Conservation (phyloP, 1,140 invertebrate genomes). For the Periplaneta americana region DNA sequence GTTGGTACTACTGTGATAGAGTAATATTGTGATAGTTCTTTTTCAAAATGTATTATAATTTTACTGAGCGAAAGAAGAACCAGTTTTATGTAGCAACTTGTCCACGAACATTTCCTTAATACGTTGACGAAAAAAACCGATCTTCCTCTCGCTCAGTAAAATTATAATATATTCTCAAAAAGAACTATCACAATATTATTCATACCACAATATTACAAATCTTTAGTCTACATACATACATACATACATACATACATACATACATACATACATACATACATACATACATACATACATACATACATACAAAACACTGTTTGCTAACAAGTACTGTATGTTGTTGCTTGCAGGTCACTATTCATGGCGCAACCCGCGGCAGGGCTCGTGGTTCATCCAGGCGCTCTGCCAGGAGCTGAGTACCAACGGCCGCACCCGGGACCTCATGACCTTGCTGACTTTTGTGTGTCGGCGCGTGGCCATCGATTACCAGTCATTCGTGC, state of each 20-base stretch:
- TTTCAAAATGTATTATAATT: too few species aligned
- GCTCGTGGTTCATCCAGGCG: slow-evolving; percentile 96
- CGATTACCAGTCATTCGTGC: slow-evolving; percentile 87
- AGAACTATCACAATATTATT: too few species aligned
- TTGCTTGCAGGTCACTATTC: slow-evolving; percentile 34
- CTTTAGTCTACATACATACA: background rate
- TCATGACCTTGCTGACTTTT: slow-evolving; percentile 85
- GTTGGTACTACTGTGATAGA: too few species aligned
- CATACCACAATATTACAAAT: too few species aligned
- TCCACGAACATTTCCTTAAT: too few species aligned
- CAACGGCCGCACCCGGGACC: slow-evolving; percentile 65
- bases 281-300: background rate
- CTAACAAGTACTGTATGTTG: background rate
- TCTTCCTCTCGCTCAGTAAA: too few species aligned
- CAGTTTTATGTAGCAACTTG: too few species aligned
- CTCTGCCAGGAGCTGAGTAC: slow-evolving; percentile 71
- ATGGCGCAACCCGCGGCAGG: slow-evolving; percentile 85
- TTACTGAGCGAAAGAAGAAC: too few species aligned
- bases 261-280: background rate
- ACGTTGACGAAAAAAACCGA: too few species aligned
- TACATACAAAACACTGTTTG: background rate
- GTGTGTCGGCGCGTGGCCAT: slow-evolving; percentile 81
- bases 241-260: slow-evolving; percentile 3
- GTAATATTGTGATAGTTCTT: too few species aligned
- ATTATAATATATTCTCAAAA: too few species aligned